Evolutionary conservation across 1,140 invertebrate species (phyloP).

Genomic region (Trissolcus basalis): DNA sequence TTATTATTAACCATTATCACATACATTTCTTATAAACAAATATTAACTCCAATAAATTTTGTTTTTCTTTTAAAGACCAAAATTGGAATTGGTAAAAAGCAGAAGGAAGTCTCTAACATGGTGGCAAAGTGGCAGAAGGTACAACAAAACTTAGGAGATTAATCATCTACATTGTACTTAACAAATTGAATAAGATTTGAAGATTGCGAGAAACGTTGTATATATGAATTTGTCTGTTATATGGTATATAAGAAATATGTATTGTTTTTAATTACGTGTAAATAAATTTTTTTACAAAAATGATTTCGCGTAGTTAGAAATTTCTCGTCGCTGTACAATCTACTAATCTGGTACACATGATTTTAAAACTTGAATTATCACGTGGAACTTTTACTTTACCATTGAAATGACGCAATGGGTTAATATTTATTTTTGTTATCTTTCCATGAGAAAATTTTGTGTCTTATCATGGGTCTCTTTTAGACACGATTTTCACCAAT

Average conservation of each 20-base stretch:
- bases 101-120: constrained; percentile 83
- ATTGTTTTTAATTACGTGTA: constrained; percentile 34
- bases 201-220: no score
- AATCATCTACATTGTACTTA: neutral
- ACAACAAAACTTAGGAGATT: constrained; percentile 78
- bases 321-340: no score
- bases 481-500: no score
- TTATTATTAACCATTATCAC: neutral
- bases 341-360: no score
- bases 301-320: neutral
- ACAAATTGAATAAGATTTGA: no score
- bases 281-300: constrained; percentile 34
- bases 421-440: neutral
- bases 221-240: constrained; percentile 15
- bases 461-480: no score
- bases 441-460: no score
- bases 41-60: no score
- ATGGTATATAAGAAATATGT: constrained; percentile 11
- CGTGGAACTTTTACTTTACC: neutral
- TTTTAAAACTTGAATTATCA: no score
- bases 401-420: neutral
- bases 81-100: constrained; percentile 81
- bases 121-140: constrained; percentile 86
- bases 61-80: constrained; percentile 79
- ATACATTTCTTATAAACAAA: no score